Evolutionary conservation across 2,113 vertebrate species (phyloP), one percentile per base, ranked within the genome.

Genomic region (Hippocampus zosterae): DNA sequence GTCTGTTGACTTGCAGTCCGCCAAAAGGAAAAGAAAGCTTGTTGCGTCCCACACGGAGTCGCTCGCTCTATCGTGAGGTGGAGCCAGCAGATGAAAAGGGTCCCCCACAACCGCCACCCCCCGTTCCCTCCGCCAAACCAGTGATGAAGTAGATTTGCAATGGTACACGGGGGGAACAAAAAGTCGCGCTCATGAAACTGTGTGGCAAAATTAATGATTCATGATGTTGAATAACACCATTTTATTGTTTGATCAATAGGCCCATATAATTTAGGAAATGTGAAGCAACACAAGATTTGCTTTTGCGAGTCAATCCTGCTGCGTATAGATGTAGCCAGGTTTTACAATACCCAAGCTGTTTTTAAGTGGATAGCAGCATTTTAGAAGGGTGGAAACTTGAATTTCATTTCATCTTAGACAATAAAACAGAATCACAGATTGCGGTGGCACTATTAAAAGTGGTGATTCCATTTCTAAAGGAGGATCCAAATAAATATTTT

Each of bases 141-240:
- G 82, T 87, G 85, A 90, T 87, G 81, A 84, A 91, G 79, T 84
- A 84, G 81, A 88, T 80, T 82, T 86, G 82, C 84, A 82, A 69
- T 77, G 65, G 65, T 74, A 74, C 33, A 63, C 72, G 80, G 77
- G 77, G 79, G 56, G 74, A 59, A 74, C 57, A 82, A 88, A 44
- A 64, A 78, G 77, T 61, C 65, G 55, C 53, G 42, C 70, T 57
- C 62, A 76, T 56, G 23, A 73, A 76, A 67, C 65, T 70, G 46
- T 67, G 63, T 19, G 25, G 67, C 37, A 44, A 61, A 76, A 70
- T 65, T 19, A 8, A 73, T 40, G 5, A 53, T 60, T 3, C 67
- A 65, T 64, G 64, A 63, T 65, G 37, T 9, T 62, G 52, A 74
- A 41, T 27, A 78, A 66, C 23, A 68, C 56, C 46, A 50, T 61